Evolutionary conservation across 2,797 vertebrate genomes (phyloP), one percentile per base, ranked within the genome.

Genomic region (Amphiprion clarkii): DNA sequence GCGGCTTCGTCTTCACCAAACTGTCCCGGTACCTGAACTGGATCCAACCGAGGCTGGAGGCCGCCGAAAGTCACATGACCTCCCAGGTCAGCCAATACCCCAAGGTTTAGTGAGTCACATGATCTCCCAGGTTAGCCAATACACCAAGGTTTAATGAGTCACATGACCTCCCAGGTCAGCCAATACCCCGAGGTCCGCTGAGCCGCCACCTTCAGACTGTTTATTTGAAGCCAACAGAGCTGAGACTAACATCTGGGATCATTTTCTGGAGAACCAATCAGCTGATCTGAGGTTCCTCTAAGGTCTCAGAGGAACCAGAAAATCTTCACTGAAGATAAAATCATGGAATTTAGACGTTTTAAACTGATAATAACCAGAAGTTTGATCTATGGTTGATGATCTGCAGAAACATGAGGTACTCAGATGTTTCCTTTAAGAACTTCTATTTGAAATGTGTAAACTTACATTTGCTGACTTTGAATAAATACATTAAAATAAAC

Each of bases 21-120:
- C 90, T 96, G 0, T 96, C 96, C 0, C 96, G 97, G 74, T 96
- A 97, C 39, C 87, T 93, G 21, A 82, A 90, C 76, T 98, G 97
- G 98, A 85, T 98, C 69, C 80, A 81, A 6, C 73, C 55, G 0
- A 81, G 71, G 13, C 57, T 94, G 29, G 16, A 75, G 31, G 64
- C 7, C 0, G 12, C 74, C 0, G 90, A 94, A 72, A 21, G 64
- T 17, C 49, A 57, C 63, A 74, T 79, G 69, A 85, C 36, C 49
- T 21, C 67, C 0, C 85, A 88, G 7, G 48, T 72, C 46, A 25
- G 0, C 1, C n/a, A 19, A 5, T 51, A 82, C 0, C 85, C 86
- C 0, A 64, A 84, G 48, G 27, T 27, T 4, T 27, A 27, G 3
- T 27, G 27, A 27, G 27, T 27, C 27, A 27, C 27, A 27, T 27